phyloP scores from a whole-genome alignment of 2,888 invertebrate species.

The Dascillus cervinus region DNA sequence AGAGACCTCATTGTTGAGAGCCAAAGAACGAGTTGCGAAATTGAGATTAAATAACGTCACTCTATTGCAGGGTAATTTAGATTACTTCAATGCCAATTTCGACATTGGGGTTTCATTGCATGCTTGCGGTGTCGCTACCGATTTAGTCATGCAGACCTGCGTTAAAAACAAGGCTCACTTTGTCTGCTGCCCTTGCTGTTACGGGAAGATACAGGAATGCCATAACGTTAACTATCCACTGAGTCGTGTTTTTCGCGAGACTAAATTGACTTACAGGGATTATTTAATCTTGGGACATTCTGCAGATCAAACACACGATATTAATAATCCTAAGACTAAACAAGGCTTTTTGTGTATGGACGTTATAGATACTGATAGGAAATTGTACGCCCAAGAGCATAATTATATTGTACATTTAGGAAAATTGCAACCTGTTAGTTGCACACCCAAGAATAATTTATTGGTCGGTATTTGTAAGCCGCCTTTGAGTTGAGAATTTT shows the following conservation, averaged over 20 bases:
- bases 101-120: conserved; percentile 84
- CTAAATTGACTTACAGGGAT: conserved; percentile 39
- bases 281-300: conserved; percentile 81
- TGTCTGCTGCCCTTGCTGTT: conserved; percentile 90
- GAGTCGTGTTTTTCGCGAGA: conserved; percentile 52
- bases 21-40: conserved; percentile 56
- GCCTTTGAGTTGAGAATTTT: no score
- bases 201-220: conserved; percentile 79
- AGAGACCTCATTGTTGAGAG: conserved; percentile 72
- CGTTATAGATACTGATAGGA: conserved; percentile 80
- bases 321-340: conserved; percentile 57
- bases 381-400: conserved; percentile 62
- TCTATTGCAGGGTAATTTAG: conserved; percentile 83
- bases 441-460: conserved; percentile 89
- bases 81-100: conserved; percentile 76
- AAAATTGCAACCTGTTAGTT: conserved; percentile 69
- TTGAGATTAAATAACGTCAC: conserved; percentile 66
- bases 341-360: conserved; percentile 85
- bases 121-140: conserved; percentile 92
- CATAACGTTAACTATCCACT: conserved; percentile 76
- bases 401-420: conserved; percentile 70
- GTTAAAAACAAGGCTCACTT: conserved; percentile 68
- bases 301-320: conserved; percentile 84
- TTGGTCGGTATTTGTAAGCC: conserved; percentile 54
- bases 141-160: conserved; percentile 83